Evolutionary conservation across 2,888 invertebrate genomes (phyloP), one percentile per base, ranked within the genome.

Genomic region (Pachydiplax longipennis): DNA sequence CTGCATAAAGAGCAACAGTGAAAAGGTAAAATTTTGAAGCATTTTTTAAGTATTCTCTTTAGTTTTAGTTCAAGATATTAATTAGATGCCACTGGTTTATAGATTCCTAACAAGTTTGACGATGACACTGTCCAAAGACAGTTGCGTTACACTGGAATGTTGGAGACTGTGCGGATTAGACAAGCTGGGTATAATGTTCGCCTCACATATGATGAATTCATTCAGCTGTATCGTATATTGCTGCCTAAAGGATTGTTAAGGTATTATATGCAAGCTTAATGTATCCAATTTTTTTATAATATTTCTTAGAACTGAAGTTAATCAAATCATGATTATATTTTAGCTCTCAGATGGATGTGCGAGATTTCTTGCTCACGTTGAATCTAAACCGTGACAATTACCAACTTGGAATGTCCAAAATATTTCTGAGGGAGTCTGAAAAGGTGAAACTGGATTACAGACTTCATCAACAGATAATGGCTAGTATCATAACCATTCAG

Each of bases 181-280:
- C 98, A 98, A 93, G 98, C 99, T 2, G 99, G 99, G 2, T 99
- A 99, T 94, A 98, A 98, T 94, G 98, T 99, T 91, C 95, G 99
- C 61, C 95, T 99, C 61, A 97, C 98, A 0, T 99, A 98, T 94
- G 98, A 98, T 93, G 98, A 99, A 94, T 99, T 99, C 94, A 97
- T 98, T 92, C 98, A 98, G 93, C 94, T 98, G 91, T 99, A 99
- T 94, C 95, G 99, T 93, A 98, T 99, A 94, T 94, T 99, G 91
- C 94, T 99, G 92, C 98, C 98, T 0, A 97, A 97, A 93, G 98
- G 98, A 31, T 94, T 98, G 92, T 94, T 97, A 18, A 94, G 94
- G 94, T 94, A 92, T 82, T n/a, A 6, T 53, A n/a, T 37, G 8
- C 18, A 37, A 13, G 4, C 18, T 5, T 31, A 44, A 53, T 18